phyloP scores from a whole-genome alignment of 2,797 vertebrate genomes.

The Podarcis lilfordi region DNA sequence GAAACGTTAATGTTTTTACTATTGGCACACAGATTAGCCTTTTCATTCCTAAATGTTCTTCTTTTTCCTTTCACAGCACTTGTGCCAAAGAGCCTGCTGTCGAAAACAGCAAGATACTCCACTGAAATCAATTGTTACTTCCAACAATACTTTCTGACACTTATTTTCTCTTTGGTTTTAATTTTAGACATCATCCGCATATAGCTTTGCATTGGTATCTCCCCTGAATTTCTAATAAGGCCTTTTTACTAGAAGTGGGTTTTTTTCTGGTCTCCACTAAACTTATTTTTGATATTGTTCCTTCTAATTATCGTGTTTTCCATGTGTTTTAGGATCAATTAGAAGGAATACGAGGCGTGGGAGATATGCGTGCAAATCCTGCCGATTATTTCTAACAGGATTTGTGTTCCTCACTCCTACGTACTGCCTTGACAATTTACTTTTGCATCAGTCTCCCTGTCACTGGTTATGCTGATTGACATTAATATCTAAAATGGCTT shows the following conservation, averaged over 20 bases:
- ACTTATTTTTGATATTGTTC: background rate
- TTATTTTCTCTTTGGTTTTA: background rate
- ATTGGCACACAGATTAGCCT: background rate
- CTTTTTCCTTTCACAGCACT: background rate
- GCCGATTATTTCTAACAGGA: conserved; percentile 33
- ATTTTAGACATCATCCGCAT: background rate
- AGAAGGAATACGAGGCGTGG: background rate
- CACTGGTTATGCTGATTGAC: background rate
- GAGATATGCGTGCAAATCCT: conserved; percentile 26
- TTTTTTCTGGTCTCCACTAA: background rate
- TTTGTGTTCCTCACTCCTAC: conserved; percentile 33
- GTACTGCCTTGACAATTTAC: background rate
- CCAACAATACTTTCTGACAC: background rate
- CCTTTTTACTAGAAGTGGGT: background rate
- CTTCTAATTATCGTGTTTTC: background rate
- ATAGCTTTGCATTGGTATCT: background rate
- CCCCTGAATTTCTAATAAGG: background rate
- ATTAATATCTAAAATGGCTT: background rate
- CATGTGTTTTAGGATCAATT: conserved; percentile 9
- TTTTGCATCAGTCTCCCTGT: background rate
- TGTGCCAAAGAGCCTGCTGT: background rate
- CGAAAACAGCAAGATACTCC: background rate
- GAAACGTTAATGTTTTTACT: background rate
- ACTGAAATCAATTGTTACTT: background rate
- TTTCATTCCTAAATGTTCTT: background rate